Evolutionary conservation across 2,888 invertebrate species (phyloP).

Genomic region (Leptopilina myrica): DNA sequence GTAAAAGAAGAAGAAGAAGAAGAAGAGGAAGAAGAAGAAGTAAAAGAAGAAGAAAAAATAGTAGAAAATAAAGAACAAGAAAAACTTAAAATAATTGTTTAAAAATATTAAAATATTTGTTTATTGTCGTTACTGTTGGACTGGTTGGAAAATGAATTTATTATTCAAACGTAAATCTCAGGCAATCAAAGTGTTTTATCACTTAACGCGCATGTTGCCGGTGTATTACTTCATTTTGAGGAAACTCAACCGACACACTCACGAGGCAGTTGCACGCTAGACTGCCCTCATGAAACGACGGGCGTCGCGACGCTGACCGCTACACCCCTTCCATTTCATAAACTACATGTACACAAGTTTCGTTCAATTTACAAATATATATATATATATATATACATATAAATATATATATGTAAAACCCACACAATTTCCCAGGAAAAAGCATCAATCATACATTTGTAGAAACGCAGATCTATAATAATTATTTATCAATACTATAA

Average conservation of each 20-base stretch:
- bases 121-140: too few relatives aligned
- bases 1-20: too few relatives aligned
- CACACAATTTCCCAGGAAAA: background rate
- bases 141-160: too few relatives aligned
- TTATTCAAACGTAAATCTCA: too few relatives aligned
- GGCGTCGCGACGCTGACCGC: constrained; percentile 50
- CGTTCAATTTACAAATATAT: constrained; percentile 1
- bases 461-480: background rate
- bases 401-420: background rate
- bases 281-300: constrained; percentile 46
- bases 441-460: background rate
- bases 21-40: too few relatives aligned
- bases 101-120: too few relatives aligned
- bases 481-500: background rate
- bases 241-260: constrained; percentile 25
- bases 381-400: too few relatives aligned
- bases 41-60: too few relatives aligned
- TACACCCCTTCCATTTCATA: constrained; percentile 47
- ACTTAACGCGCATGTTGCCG: background rate
- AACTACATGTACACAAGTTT: background rate
- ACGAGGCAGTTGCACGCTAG: constrained; percentile 47
- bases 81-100: too few relatives aligned
- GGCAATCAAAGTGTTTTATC: background rate
- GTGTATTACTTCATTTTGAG: constrained; percentile 2
- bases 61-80: too few relatives aligned